These are phyloP conservation scores for Chromobotia macracanthus DNA, from an alignment of 2,797 vertebrate species.

Conservation along the genomic window DNA sequence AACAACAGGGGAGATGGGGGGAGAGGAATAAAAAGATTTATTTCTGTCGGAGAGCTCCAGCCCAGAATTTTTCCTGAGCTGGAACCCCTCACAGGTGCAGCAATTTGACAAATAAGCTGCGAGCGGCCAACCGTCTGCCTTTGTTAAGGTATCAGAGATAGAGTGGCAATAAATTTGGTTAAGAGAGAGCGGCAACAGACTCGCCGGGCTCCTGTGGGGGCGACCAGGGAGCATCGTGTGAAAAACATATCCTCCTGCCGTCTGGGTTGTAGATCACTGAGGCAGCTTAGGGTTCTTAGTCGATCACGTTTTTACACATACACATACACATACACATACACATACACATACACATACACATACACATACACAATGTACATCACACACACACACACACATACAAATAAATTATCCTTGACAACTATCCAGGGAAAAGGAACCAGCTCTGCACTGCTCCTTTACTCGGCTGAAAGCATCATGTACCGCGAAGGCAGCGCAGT, in stretches of 20 bases:
- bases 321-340: constrained; percentile 24
- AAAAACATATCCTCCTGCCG: constrained; percentile 76
- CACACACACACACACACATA: constrained; percentile 2
- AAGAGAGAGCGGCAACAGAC: constrained; percentile 82
- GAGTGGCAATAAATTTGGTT: constrained; percentile 93
- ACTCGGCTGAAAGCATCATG: constrained; percentile 60
- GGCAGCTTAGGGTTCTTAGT: constrained; percentile 64
- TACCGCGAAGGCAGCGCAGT: constrained; percentile 64
- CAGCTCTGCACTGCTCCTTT: constrained; percentile 62
- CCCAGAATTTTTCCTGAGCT: constrained; percentile 87
- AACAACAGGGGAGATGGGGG: constrained; percentile 48
- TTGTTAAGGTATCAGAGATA: constrained; percentile 84
- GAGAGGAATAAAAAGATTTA: constrained; percentile 82
- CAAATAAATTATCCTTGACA: constrained; percentile 43
- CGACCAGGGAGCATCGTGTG: constrained; percentile 70
- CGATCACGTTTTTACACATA: constrained; percentile 31
- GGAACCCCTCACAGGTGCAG: constrained; percentile 90
- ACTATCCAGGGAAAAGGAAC: not conserved
- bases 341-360: constrained; percentile 59
- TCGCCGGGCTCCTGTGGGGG: constrained; percentile 76
- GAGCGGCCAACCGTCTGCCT: constrained; percentile 80
- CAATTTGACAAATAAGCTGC: constrained; percentile 91
- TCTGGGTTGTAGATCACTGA: constrained; percentile 75
- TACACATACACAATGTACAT: too few relatives aligned
- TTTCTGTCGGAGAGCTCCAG: constrained; percentile 79